These are phyloP conservation scores for Zootermopsis nevadensis DNA, from an alignment of 2,888 invertebrate genomes.

Conservation along the genomic window DNA sequence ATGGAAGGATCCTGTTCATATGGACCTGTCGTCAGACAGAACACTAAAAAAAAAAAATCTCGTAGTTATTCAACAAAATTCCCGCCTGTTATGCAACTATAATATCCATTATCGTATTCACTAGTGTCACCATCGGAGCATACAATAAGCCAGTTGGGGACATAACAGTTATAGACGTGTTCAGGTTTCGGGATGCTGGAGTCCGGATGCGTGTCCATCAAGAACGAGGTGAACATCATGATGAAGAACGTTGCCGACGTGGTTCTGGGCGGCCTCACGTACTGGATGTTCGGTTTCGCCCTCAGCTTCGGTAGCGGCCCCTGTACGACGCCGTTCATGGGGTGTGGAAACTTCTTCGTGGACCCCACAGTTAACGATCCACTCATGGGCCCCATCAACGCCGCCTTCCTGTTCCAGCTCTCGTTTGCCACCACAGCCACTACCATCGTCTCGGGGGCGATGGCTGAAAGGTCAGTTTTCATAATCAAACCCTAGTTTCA, in stretches of 20 bases:
- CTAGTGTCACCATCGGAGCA: too few species aligned
- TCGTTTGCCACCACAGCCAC: constrained; percentile 92
- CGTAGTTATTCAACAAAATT: too few species aligned
- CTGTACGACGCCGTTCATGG: constrained; percentile 66
- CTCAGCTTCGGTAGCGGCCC: constrained; percentile 85
- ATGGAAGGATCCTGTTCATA: too few species aligned
- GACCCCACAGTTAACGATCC: constrained; percentile 80
- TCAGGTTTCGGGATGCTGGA: constrained; percentile 93
- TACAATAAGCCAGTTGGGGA: too few species aligned
- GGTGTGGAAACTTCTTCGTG: constrained; percentile 84
- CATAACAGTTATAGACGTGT: neutral
- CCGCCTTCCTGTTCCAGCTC: constrained; percentile 90
- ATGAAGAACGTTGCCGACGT: constrained; percentile 97
- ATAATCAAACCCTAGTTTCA: too few species aligned
- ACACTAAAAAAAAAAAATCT: too few species aligned
- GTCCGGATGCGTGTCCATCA: constrained; percentile 90
- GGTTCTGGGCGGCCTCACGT: constrained; percentile 89
- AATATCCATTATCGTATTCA: too few species aligned
- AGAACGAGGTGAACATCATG: constrained; percentile 97
- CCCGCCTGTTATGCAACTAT: too few species aligned
- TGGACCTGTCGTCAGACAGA: too few species aligned
- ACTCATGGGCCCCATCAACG: constrained; percentile 86
- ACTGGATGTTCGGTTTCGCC: constrained; percentile 96
- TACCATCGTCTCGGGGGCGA: constrained; percentile 92
- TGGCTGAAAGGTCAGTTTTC: constrained; percentile 84